Base-by-base conservation (phyloP, 2,888 invertebrate species). In the Tolmerus cingulatus region DNA sequence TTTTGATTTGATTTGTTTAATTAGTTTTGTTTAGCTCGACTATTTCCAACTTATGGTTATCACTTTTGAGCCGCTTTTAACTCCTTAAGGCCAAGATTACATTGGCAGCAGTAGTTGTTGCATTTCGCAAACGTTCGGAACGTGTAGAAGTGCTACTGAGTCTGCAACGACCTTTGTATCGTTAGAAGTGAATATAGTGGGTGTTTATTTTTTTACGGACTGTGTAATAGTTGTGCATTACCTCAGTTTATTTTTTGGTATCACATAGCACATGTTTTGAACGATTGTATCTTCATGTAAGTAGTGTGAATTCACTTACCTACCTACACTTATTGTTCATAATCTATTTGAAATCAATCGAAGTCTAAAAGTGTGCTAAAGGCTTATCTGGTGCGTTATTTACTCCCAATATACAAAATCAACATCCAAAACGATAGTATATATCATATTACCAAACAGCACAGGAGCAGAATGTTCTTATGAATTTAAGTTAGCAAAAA, bases 1-100 rank as follows among this genome's bases (percentile, higher is more conserved):
- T 79, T 51, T 79, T 79, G 14, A 66, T 79, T 79, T 51, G 79
- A 79, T 79, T 79, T 79, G 55, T 51, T 79, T 79, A 46, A 79
- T 79, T 51, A 79, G 51, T 51, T 79, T 51, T 51, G 51, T 51
- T 79, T 30, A 51, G 79, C 51, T 19, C 30, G 46, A 79, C 55
- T 79, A 78, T 40, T 78, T 78, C 78, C 23, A 78, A 46, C 46
- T 78, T 37, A 5, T 30, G 51, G 34, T 79, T 79, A 79, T 79
- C 79, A 78, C 43, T 37, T 51, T 40, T 51, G 51, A 51, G 79
- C 51, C 30, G 79, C 9, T 46, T 55, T 79, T 79, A 79, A 79
- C 51, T 79, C 78, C 78, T 78, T 78, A 43, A 43, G 19, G 66
- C 43, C 14, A 23, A 37, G 43, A 78, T 78, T 78, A 78, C 46